Conservation (phyloP, 2,888 invertebrate genomes). For the Drosophila paucipuncta region DNA sequence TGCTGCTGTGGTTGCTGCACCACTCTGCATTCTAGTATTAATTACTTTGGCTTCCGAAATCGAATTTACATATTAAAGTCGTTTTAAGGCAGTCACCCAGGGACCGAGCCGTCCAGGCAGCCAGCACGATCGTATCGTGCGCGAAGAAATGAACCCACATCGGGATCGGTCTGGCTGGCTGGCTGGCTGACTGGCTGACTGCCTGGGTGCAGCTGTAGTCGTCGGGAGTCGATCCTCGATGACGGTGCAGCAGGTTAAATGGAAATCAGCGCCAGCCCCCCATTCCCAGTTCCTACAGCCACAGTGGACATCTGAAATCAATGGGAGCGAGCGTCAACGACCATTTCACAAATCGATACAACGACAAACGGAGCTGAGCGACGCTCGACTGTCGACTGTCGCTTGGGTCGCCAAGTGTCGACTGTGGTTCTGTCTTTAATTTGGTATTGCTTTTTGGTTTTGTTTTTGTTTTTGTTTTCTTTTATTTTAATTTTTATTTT, state of each 20-base stretch:
- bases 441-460: constrained; percentile 47
- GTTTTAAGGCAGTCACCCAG: constrained; percentile 71
- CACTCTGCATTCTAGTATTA: constrained; percentile 82
- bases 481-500: constrained; percentile 81
- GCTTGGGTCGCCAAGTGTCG: constrained; percentile 68
- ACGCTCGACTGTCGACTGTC: constrained; percentile 19
- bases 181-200: background rate
- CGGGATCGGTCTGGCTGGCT: constrained; percentile 27
- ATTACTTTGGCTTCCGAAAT: constrained; percentile 85
- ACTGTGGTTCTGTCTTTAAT: constrained; percentile 51
- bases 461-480: constrained; percentile 54
- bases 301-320: constrained; percentile 69
- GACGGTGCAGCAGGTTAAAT: constrained; percentile 79
- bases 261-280: constrained; percentile 76
- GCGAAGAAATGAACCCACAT: constrained; percentile 66
- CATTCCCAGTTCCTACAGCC: constrained; percentile 26
- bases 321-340: constrained; percentile 73
- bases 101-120: constrained; percentile 21
- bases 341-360: constrained; percentile 84
- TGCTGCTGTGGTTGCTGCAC: constrained; percentile 42
- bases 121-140: constrained; percentile 73
- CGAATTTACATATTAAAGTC: constrained; percentile 84
- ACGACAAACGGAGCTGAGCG: constrained; percentile 36
- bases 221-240: constrained; percentile 56
- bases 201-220: constrained; percentile 53